Base-by-base conservation (phyloP, 37 sponge, comb jelly and placozoan genomes). In the Oscarella lobularis region DNA sequence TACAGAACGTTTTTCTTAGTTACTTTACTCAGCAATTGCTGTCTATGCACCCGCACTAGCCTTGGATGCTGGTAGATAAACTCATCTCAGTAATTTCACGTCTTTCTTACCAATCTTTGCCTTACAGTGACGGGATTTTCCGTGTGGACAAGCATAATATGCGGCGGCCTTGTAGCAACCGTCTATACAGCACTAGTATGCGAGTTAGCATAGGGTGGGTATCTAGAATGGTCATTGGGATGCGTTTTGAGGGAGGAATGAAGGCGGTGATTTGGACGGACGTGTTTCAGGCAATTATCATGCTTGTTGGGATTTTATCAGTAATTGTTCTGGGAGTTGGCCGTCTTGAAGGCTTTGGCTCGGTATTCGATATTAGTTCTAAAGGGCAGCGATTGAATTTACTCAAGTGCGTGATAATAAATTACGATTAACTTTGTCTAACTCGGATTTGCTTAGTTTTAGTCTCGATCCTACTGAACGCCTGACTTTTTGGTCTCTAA, bases 231-330 rank as follows among this genome's bases (percentile, higher is more conserved):
- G n/a, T n/a, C n/a, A n/a, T n/a, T n/a, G n/a, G n/a, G n/a, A n/a
- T n/a, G n/a, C n/a, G n/a, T n/a, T n/a, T n/a, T n/a, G 60, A 48
- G 60, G 60, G 60, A 27, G 60, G 60, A 27, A 48, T 48, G 60
- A 48, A 48, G 20, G 60, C 60, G 9, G 60, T 48, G 14, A 48
- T 48, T 20, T 48, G 60, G 60, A 48, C 60, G 60, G 60, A 48
- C 20, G 60, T 48, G 60, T 48, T 48, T 48, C 60, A 48, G 60
- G 9, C 60, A 27, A 20, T 48, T 48, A 20, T 48, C 9, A 48
- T 48, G 60, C 60, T 48, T 9, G 60, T 9, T 27, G 60, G 60
- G 20, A 9, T 48, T 48, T 48, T 48, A 20, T 27, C 60, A 27
- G 20, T 48, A 20, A 48, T 48, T 20, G 20, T 48, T 48, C 9